These are phyloP conservation scores for Octopus sinensis DNA, from an alignment of 1,140 invertebrate genomes.

Conservation along the genomic window DNA sequence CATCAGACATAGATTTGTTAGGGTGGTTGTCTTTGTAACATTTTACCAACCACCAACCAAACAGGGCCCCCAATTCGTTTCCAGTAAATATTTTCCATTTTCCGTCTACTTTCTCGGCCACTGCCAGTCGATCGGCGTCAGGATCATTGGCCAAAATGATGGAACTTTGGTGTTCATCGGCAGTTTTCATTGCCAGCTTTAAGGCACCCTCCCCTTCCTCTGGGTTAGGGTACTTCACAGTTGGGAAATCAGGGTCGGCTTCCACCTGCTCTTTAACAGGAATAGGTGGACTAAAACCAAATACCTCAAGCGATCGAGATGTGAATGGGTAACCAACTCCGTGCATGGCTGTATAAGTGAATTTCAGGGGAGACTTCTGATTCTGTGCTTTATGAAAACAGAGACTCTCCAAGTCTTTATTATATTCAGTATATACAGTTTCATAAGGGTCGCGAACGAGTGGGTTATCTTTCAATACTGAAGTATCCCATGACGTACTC, in stretches of 20 bases:
- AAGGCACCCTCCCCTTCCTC: slow-evolving; percentile 92
- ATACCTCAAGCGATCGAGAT: slow-evolving; percentile 70
- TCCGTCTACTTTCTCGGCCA: slow-evolving; percentile 74
- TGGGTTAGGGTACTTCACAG: slow-evolving; percentile 95
- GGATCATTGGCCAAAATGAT: slow-evolving; percentile 97
- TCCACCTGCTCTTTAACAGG: slow-evolving; percentile 72
- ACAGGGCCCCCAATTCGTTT: slow-evolving; percentile 91
- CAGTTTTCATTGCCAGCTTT: slow-evolving; percentile 80
- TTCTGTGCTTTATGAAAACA: slow-evolving; percentile 61
- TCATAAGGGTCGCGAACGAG: slow-evolving; percentile 59
- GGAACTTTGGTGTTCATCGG: slow-evolving; percentile 68
- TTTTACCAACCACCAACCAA: slow-evolving; percentile 89
- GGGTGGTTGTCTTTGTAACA: slow-evolving; percentile 58
- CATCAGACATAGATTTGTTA: slow-evolving; percentile 37
- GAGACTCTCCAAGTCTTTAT: slow-evolving; percentile 62
- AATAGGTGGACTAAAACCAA: slow-evolving; percentile 74
- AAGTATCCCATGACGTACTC: slow-evolving; percentile 68
- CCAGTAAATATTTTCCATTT: slow-evolving; percentile 91
- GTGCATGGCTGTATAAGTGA: slow-evolving; percentile 96
- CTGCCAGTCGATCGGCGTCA: slow-evolving; percentile 92
- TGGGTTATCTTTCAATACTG: slow-evolving; percentile 42
- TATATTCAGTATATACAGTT: slow-evolving; percentile 67
- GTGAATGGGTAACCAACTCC: slow-evolving; percentile 88
- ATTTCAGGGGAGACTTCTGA: slow-evolving; percentile 63
- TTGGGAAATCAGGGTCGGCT: slow-evolving; percentile 94